Evolutionary conservation across 1,140 invertebrate species (phyloP), one percentile per base, ranked within the genome.

Genomic region (Ericerus pela): DNA sequence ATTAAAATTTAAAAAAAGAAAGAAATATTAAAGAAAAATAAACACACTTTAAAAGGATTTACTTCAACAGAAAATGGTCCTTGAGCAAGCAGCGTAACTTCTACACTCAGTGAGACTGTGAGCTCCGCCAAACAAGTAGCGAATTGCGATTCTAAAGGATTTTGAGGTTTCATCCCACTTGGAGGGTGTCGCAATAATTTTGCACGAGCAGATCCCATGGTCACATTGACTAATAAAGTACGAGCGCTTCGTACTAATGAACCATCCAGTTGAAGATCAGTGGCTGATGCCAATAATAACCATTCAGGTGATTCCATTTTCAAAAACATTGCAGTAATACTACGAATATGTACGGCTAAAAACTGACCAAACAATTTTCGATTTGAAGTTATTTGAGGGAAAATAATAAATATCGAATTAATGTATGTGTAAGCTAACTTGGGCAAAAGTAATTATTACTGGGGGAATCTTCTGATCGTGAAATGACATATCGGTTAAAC

Each of bases 321-420:
- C 58, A 87, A 73, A 47, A 82, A 70, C 61, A 85, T 78, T 10
- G 88, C 73, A 57, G 81, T 87, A 58, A 88, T 76, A 65, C 89
- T 88, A 60, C 83, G 80, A 28, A 92, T 74, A 64, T 88, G 83
- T 24, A 93, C 77, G n/a, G 84, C 83, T 78, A 88, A 84, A 68
- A 88, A 88, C 81, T 84, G 61, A 57, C 67, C 65, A 61, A 61
- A 59, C 51, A 58, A 53, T 27, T 55, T 54, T 51, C 54, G 41
- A 28, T 29, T 24, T 41, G 28, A 33, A 37, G 28, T 53, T 41
- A 33, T 51, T 11, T 24, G 14, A 4, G 10, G 6, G 10, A 16
- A 12, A 37, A n/a, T 54, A 26, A 10, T 12, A 6, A 8, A 28
- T 53, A 43, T 51, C 8, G 10, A 24, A 5, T 27, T 20, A 43